Evolutionary conservation across 2,113 vertebrate genomes (phyloP), one percentile per base, ranked within the genome.

Genomic region (Pelecanus crispus): DNA sequence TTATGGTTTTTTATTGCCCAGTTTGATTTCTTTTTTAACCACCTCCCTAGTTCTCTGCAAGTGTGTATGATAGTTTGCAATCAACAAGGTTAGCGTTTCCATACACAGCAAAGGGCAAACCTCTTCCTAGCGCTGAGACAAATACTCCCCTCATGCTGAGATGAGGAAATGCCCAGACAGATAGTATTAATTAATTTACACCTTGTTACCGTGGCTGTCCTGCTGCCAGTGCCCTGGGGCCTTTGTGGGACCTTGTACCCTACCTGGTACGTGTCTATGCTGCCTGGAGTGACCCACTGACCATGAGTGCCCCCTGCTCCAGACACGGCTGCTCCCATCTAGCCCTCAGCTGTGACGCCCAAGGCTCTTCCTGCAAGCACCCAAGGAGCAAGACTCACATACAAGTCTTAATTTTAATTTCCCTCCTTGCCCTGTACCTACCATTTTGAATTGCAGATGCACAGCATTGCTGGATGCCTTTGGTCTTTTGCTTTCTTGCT

Each of bases 131-230:
- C 1, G 1, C 55, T 17, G 13, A 82, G 63, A 29, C 42, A 82
- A 56, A 29, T 63, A 13, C 10, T 47, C 6, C 40, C 17, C n/a
- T 50, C 3, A 2, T 34, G 20, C 29, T 0, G 0, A 71, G 65
- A 77, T 19, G 44, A 82, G 8, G 34, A 71, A 65, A 50, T 36
- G 38, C 63, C 65, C 50, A 71, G 24, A 58, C 38, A 28, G 84
- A 36, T 28, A 70, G 4, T 32, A 56, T 66, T 38, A 58, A 63
- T 81, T 50, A 70, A 77, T 82, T 44, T 65, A 40, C 16, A 65
- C 17, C 7, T 71, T 71, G 36, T 45, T 83, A 31, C 11, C 6
- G 3, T 59, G 56, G 24, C 29, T 83, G 71, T 77, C 8, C 31
- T 55, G 53, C 40, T 78, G 24, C 25, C 50, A 15, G 50, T 65